Evolutionary conservation across 2,113 vertebrate genomes (phyloP).

Genomic region (Osmerus mordax): DNA sequence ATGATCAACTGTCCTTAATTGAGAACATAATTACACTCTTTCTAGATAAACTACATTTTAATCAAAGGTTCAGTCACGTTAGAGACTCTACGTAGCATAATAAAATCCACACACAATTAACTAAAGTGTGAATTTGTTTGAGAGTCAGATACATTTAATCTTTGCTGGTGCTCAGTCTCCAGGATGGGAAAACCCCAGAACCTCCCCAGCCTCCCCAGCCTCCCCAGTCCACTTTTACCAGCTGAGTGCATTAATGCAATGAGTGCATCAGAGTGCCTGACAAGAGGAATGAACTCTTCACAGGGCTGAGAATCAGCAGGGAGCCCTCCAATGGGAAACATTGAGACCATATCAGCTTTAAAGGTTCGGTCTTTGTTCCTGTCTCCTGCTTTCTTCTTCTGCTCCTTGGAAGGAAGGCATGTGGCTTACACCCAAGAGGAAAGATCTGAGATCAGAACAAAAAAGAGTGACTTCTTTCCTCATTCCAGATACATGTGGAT

Average conservation of each 20-base stretch:
- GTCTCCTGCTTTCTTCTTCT: conserved; percentile 35
- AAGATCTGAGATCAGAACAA: conserved; percentile 30
- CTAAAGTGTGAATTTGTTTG: too few relatives aligned
- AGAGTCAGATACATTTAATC: too few relatives aligned
- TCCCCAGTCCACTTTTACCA: conserved; percentile 5
- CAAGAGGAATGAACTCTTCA: conserved; percentile 42
- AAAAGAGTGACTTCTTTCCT: conserved; percentile 10
- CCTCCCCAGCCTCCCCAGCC: not conserved
- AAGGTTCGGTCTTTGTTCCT: conserved; percentile 40
- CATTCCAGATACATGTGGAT: conserved; percentile 21
- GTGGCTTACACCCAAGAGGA: conserved; percentile 30
- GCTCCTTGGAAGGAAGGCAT: conserved; percentile 44
- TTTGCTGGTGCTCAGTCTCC: too few relatives aligned
- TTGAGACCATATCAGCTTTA: conserved; percentile 30
- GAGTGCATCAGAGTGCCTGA: conserved; percentile 8
- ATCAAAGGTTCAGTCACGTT: not conserved
- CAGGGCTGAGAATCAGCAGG: conserved; percentile 27
- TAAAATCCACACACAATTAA: too few relatives aligned
- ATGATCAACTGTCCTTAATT: not conserved
- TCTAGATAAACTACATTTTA: not conserved
- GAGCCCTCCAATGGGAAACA: conserved; percentile 14
- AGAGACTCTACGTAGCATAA: too few relatives aligned
- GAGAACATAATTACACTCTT: not conserved
- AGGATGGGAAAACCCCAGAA: not conserved
- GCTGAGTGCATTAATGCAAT: conserved; percentile 9